Evolutionary conservation across 2,888 invertebrate genomes (phyloP).

Genomic region (Mylabris sibirica): DNA sequence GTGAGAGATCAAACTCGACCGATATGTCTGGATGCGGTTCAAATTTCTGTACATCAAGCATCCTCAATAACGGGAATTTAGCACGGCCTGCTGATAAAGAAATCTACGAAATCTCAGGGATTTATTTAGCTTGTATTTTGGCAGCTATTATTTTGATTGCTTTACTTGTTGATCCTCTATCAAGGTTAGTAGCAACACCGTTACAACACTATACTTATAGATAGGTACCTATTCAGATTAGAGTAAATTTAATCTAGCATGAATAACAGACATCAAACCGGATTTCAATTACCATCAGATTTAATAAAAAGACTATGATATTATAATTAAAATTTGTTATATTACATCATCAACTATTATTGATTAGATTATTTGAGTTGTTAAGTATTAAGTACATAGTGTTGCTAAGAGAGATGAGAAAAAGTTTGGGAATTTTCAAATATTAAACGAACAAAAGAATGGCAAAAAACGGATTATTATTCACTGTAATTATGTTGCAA

Average conservation of each 20-base stretch:
- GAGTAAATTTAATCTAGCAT: slow-evolving; percentile 6
- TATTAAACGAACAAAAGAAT: neutral
- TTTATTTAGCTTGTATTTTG: slow-evolving; percentile 87
- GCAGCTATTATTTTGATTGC: slow-evolving; percentile 87
- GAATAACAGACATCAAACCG: neutral
- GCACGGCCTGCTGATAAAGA: slow-evolving; percentile 83
- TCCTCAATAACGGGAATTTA: slow-evolving; percentile 76
- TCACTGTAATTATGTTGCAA: neutral
- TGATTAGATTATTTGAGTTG: neutral
- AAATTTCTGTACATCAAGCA: slow-evolving; percentile 80
- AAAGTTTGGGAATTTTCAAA: neutral
- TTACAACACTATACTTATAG: slow-evolving; percentile 23
- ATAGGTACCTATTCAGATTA: neutral
- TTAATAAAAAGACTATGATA: neutral
- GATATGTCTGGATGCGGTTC: slow-evolving; percentile 74
- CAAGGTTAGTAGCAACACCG: slow-evolving; percentile 68
- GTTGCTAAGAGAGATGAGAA: neutral
- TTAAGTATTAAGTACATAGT: neutral
- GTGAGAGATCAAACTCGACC: slow-evolving; percentile 52
- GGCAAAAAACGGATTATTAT: neutral
- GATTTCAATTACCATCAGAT: slow-evolving; percentile 4
- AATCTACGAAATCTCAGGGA: slow-evolving; percentile 87
- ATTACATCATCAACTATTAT: neutral
- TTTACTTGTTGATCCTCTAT: slow-evolving; percentile 87
- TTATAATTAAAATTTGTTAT: neutral